Evolutionary conservation across 2,888 invertebrate species (phyloP), one percentile per base, ranked within the genome.

Genomic region (Latrodectus hesperus): DNA sequence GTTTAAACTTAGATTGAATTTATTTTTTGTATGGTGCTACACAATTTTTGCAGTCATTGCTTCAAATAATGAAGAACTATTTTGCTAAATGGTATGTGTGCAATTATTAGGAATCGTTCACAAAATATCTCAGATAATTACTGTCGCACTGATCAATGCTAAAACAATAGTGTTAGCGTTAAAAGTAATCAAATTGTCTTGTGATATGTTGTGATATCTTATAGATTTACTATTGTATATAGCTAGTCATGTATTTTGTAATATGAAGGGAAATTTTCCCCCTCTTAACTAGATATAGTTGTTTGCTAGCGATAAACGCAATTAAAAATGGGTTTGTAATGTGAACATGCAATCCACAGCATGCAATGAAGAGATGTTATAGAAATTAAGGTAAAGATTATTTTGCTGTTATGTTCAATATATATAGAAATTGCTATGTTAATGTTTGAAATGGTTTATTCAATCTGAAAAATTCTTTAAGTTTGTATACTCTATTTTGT

Each of bases 11-110:
- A 89, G 89, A 89, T 81, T 60, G 79, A 75, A 89, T 71, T 86
- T 89, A 85, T 85, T 89, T 89, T 85, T 89, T 89, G 79, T 86
- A 89, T 85, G 89, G 89, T 89, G 89, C 89, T 89, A 86, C 85
- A 86, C 82, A 83, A 1, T 86, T 89, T 89, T 78, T 84, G 88
- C 82, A 89, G 82, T 82, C 74, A 79, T 79, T 82, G 85, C 89
- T 89, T 89, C 89, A 68, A n/a, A 68, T 65, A 78, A 86, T 86
- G 85, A 82, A 77, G 80, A 81, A 88, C 84, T 88, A 88, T 88
- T 88, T 88, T 88, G 88, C 84, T 88, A 88, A 77, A 53, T 64
- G 75, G 83, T 83, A 75, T 87, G 87, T 73, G 82, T 88, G 88
- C 88, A 88, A 88, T 88, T 60, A 52, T 52, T 83, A 70, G 88